Base-by-base conservation (phyloP, 1,140 invertebrate species). In the Tetramorium simillimum region DNA sequence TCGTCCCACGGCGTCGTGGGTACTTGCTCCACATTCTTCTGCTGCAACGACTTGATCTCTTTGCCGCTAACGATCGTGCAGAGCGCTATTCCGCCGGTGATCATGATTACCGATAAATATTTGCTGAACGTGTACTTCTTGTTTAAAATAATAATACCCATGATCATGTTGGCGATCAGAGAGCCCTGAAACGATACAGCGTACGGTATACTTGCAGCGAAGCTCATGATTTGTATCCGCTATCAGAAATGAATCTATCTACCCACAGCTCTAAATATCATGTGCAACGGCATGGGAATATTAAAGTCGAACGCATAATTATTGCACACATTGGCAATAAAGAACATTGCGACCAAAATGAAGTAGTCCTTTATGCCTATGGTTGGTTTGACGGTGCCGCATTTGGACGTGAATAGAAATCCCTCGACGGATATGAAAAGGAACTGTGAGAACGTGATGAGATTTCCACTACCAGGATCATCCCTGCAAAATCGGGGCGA, bases 231-330 rank as follows among this genome's bases (percentile, higher is more conserved):
- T 86, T 70, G 16, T 40, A 65, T n/a, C 2, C 40, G 2, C 2
- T 18, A 67, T 51, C 0, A 37, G 14, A 81, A 65, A 37, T 86
- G 7, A 65, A 46, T n/a, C 28, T 16, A 58, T 58, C n/a, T 88
- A 97, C 97, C 96, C 96, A 98, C 98, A 53, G 99, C 97, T 96
- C 99, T 96, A 94, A 99, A 99, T 93, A 99, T 99, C 97, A 99
- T 99, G 94, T 99, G 99, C 6, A 99, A 95, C 12, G 99, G 99
- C 97, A 99, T 99, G 0, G 99, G 97, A 92, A 99, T 99, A 93
- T 99, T 99, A 92, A 99, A 99, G 93, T 98, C 97, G 91, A 99
- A 98, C 0, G 99, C 99, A 96, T 98, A 99, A 95, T 99, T 99
- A 94, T 99, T 99, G 33, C 97, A 97, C 5, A 99, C 98, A 95